A percentile compares a stretch with the other conserved stretches of the same genome.
Conservation (phyloP, 2,113 vertebrate species). For the Centropristis striata region DNA sequence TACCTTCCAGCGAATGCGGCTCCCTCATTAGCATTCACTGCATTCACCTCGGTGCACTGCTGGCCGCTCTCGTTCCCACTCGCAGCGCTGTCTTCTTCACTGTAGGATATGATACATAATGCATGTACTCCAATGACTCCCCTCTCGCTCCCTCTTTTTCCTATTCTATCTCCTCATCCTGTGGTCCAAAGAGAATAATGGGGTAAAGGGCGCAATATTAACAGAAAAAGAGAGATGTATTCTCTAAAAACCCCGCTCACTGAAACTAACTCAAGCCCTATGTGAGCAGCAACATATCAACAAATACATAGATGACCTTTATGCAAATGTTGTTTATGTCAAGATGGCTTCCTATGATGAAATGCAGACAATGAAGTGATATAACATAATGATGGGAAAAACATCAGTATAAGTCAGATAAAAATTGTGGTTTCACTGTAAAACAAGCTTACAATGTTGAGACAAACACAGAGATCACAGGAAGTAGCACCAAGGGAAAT, state of each 20-base stretch:
- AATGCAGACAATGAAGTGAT: constrained; percentile 1
- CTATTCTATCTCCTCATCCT: constrained; percentile 17
- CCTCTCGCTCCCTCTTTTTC: constrained; percentile 8
- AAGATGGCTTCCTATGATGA: background rate
- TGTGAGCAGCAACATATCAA: background rate
- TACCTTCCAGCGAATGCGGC: constrained; percentile 53
- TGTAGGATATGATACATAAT: constrained; percentile 75
- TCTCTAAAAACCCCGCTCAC: constrained; percentile 5
- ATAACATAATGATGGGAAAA: constrained; percentile 2
- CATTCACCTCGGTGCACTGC: constrained; percentile 43
- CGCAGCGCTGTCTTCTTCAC: constrained; percentile 53
- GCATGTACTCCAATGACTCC: constrained; percentile 63
- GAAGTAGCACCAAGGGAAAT: background rate
- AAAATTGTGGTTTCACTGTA: background rate
- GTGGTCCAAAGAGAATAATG: constrained; percentile 40
- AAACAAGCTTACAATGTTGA: background rate
- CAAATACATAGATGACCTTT: background rate
- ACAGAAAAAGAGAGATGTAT: constrained; percentile 24
- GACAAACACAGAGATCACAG: background rate
- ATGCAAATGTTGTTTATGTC: background rate
- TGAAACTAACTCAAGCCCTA: background rate
- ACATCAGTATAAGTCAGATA: background rate
- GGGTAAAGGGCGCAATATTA: constrained; percentile 36
- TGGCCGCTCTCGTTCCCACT: constrained; percentile 57
- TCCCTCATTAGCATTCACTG: constrained; percentile 69